Conservation (phyloP, 2,797 vertebrate genomes). For the Selene dorsalis region DNA sequence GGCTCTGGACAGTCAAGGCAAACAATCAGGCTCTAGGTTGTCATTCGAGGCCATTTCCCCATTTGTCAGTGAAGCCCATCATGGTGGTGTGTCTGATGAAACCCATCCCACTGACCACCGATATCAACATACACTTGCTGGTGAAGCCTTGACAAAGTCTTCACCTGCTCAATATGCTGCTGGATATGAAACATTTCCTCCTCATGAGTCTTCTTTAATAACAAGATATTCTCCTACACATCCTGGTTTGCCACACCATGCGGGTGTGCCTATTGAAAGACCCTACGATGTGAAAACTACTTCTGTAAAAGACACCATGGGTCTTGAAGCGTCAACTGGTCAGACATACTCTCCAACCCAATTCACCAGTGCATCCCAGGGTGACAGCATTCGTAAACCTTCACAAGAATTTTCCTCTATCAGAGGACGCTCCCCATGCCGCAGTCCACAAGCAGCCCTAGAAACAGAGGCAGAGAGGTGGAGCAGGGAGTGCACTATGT, state of each 20-base stretch:
- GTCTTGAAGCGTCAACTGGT: not conserved
- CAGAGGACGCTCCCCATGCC: conserved; percentile 22
- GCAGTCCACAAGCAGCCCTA: conserved; percentile 18
- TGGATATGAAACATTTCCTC: not conserved
- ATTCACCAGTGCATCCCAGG: not conserved
- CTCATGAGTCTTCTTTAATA: conserved; percentile 12
- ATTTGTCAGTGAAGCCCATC: conserved; percentile 20
- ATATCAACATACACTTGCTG: conserved; percentile 4
- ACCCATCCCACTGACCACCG: conserved; percentile 9
- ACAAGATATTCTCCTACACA: not conserved
- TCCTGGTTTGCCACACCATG: not conserved
- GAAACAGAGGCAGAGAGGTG: conserved; percentile 18
- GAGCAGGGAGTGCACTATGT: conserved; percentile 36
- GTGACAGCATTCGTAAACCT: conserved; percentile 7
- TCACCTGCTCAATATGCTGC: conserved; percentile 1
- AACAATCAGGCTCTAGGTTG: conserved; percentile 31
- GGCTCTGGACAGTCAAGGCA: conserved; percentile 69
- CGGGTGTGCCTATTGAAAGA: not conserved
- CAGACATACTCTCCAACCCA: conserved; percentile 25
- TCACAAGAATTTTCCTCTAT: conserved; percentile 22
- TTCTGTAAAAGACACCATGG: conserved; percentile 2
- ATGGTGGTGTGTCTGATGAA: conserved; percentile 12
- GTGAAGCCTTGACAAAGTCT: conserved; percentile 3
- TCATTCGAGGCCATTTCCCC: conserved; percentile 36
- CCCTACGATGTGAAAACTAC: not conserved